Percentiles rank a stretch among this genome's conserved stretches.
These are phyloP conservation scores for Dipodomys spectabilis DNA, from an alignment of 2,113 vertebrate genomes.

Conservation along the genomic window DNA sequence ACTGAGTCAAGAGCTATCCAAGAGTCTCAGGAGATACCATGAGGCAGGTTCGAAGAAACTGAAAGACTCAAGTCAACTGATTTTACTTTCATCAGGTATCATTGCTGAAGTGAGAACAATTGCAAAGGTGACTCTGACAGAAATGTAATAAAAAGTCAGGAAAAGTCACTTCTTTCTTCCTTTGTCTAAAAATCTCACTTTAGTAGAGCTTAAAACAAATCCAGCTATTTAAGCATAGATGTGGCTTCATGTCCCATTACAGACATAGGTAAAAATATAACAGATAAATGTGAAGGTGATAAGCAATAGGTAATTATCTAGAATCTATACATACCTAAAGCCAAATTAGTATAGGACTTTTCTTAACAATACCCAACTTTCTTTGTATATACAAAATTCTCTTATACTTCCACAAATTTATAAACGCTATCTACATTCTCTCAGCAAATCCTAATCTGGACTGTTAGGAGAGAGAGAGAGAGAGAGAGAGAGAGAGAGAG, in stretches of 20 bases:
- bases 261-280: background rate
- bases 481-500: too few species aligned
- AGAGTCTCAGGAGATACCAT: background rate
- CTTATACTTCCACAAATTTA: background rate
- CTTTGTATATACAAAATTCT: conserved; percentile 17
- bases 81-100: background rate
- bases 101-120: background rate
- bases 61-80: background rate
- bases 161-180: background rate
- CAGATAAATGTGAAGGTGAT: background rate
- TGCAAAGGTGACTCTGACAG: background rate
- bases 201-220: background rate
- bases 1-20: background rate
- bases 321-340: background rate
- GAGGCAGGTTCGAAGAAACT: background rate
- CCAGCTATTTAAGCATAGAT: background rate
- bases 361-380: conserved; percentile 6
- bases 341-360: background rate
- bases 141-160: background rate
- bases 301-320: background rate
- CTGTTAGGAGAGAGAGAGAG: too few species aligned
- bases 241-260: background rate
- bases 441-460: background rate
- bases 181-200: background rate
- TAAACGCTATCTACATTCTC: background rate